Evolutionary conservation across 2,797 vertebrate genomes (phyloP), one percentile per base, ranked within the genome.

Genomic region (Hybognathus amarus): DNA sequence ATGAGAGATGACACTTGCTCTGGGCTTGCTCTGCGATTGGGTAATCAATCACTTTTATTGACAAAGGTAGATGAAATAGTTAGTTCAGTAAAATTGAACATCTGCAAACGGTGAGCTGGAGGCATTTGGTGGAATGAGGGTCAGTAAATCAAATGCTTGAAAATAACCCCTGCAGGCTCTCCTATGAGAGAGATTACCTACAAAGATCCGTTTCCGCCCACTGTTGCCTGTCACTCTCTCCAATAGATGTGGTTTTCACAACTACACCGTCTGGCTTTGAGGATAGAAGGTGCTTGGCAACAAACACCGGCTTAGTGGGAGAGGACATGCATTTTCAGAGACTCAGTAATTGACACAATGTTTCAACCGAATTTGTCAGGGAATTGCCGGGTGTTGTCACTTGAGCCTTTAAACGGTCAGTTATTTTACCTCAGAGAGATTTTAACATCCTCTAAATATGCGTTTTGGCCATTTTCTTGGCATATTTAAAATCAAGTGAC

Each of bases 11-110:
- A 85, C 87, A 85, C 85, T 78, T 86, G 85, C 87, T 84, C 74
- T 74, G 66, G 83, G 75, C 82, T 54, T 17, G 66, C 77, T 50
- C 76, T 56, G 50, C 47, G 80, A 87, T 90, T 85, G 82, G 64
- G 79, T 82, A 80, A 86, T 89, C 88, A 85, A 86, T 88, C 86
- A 87, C 75, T 66, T 82, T 83, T 83, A 88, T 86, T 88, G 87
- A 87, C 85, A 77, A 85, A 78, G 77, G 75, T 77, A 79, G 84
- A 86, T 86, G 77, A 85, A 86, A 85, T 79, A 66, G 66, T 79
- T 84, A 68, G 84, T 67, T 79, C 78, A 63, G 76, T 83, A 82
- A 85, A 79, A 88, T 83, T 73, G 45, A 80, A 87, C 79, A 83
- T 84, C 71, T 67, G 36, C 61, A 56, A 76, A 56, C 11, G 17